Percentiles rank a stretch among this genome's conserved stretches.
These are phyloP conservation scores for Tachystola acroxantha DNA, from an alignment of 2,888 invertebrate species.

Conservation along the genomic window DNA sequence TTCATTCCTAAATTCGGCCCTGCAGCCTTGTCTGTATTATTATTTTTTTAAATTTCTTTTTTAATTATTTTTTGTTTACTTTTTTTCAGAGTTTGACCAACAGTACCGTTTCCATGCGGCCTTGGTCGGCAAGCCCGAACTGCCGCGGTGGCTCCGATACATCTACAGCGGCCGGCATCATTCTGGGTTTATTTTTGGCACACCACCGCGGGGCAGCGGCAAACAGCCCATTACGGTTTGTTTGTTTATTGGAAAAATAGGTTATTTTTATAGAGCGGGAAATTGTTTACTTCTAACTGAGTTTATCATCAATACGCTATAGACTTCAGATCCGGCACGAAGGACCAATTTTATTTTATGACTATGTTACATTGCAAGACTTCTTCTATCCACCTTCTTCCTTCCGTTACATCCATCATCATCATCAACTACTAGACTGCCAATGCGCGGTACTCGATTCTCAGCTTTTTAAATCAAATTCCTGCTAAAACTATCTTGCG, in stretches of 20 bases:
- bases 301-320: too few relatives aligned
- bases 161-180: conserved; percentile 88
- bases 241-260: conserved; percentile 8
- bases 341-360: too few relatives aligned
- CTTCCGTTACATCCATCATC: too few relatives aligned
- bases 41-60: background rate
- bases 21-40: background rate
- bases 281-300: too few relatives aligned
- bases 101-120: conserved; percentile 87
- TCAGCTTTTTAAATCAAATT: too few relatives aligned
- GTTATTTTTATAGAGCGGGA: too few relatives aligned
- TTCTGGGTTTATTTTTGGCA: conserved; percentile 90
- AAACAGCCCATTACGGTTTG: conserved; percentile 50
- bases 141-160: conserved; percentile 92
- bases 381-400: too few relatives aligned
- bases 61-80: too few relatives aligned
- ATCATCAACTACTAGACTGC: too few relatives aligned
- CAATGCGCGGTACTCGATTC: too few relatives aligned
- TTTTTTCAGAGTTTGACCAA: conserved; percentile 70
- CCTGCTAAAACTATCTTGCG: too few relatives aligned
- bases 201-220: conserved; percentile 80
- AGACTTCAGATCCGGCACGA: conserved; percentile 1
- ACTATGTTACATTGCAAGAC: too few relatives aligned
- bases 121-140: conserved; percentile 86
- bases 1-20: conserved; percentile 2